Evolutionary conservation across 1,140 invertebrate species (phyloP), one percentile per base, ranked within the genome.

Genomic region (Drosophila mauritiana): DNA sequence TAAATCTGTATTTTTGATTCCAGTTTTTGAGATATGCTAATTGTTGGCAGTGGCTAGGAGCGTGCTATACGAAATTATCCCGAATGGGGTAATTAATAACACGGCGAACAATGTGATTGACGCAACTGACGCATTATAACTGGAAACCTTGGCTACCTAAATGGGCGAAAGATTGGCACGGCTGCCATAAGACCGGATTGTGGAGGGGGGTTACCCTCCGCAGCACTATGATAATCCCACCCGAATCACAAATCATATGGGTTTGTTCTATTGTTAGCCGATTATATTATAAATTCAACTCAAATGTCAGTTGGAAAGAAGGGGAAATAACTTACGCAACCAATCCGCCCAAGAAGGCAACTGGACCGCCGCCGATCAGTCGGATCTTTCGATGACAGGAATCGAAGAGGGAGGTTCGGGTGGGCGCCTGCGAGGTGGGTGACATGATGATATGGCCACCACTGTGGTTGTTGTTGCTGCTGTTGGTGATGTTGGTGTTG

Each of bases 381-480:
- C 95, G 93, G 75, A 95, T 95, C 93, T 95, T 95, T 91, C 94
- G 94, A 92, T 95, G 95, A 92, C 95, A 95, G 83, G 95, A 94
- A 92, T 95, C 95, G 90, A 95, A 94, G 31, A 95, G 93, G 22
- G 94, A 95, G 42, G 94, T 93, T 54, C 94, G 92, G 73, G 94
- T 93, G 91, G 94, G 92, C 78, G 88, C 82, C 77, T 88, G 91
- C 53, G 90, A 83, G 62, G 91, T 92, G 72, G 91, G 88, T 74
- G 91, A 91, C 91, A 91, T 91, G 77, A 62, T 88, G 82, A 45
- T 69, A 58, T 39, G 52, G 34, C 39, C 48, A 54, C 73, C 43
- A 36, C 45, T 61, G 63, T 49, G 59, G 56, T 57, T 68, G 70
- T 36, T 63, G 54, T 31, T 73, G 62, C 37, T 62, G 46, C 10